Percentiles rank a stretch among this genome's conserved stretches.
These are phyloP conservation scores for Pogonophryne albipinna DNA, from an alignment of 2,797 vertebrate genomes.

Conservation along the genomic window DNA sequence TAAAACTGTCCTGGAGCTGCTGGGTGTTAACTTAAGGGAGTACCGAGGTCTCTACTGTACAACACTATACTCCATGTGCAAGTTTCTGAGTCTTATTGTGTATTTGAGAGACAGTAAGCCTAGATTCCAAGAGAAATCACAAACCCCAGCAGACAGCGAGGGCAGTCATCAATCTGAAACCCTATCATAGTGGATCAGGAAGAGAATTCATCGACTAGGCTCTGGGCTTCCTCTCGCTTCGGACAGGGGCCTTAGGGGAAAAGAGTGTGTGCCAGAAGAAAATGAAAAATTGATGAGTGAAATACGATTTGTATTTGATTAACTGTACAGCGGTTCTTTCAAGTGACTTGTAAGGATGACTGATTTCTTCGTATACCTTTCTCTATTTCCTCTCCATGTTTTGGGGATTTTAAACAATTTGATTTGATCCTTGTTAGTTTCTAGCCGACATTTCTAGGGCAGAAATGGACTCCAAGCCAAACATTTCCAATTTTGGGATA, in stretches of 20 bases:
- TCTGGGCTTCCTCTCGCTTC: slow-evolving; percentile 67
- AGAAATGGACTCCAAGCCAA: too few relatives aligned
- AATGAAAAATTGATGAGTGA: slow-evolving; percentile 78
- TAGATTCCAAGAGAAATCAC: slow-evolving; percentile 78
- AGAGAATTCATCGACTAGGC: slow-evolving; percentile 74
- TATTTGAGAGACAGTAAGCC: slow-evolving; percentile 71
- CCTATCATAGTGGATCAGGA: slow-evolving; percentile 75
- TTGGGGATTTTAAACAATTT: not conserved
- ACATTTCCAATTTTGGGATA: too few relatives aligned
- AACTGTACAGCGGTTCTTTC: slow-evolving; percentile 47
- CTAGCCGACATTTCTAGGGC: not conserved
- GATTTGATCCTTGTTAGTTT: not conserved
- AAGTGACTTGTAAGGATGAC: slow-evolving; percentile 34
- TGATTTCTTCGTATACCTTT: slow-evolving; percentile 26
- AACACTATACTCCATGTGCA: slow-evolving; percentile 37
- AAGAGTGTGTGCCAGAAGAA: slow-evolving; percentile 56
- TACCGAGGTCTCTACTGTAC: slow-evolving; percentile 28
- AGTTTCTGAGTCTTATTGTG: slow-evolving; percentile 28
- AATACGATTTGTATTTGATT: slow-evolving; percentile 76
- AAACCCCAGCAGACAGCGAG: slow-evolving; percentile 65
- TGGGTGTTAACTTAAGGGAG: slow-evolving; percentile 40
- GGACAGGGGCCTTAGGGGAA: slow-evolving; percentile 53
- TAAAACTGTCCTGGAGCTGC: slow-evolving; percentile 40
- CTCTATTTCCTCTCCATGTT: not conserved
- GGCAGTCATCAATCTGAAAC: slow-evolving; percentile 86